A percentile compares a stretch with the other conserved stretches of the same genome.
These are phyloP conservation scores for Shinisaurus crocodilurus DNA, from an alignment of 2,113 vertebrate genomes.

Conservation along the genomic window DNA sequence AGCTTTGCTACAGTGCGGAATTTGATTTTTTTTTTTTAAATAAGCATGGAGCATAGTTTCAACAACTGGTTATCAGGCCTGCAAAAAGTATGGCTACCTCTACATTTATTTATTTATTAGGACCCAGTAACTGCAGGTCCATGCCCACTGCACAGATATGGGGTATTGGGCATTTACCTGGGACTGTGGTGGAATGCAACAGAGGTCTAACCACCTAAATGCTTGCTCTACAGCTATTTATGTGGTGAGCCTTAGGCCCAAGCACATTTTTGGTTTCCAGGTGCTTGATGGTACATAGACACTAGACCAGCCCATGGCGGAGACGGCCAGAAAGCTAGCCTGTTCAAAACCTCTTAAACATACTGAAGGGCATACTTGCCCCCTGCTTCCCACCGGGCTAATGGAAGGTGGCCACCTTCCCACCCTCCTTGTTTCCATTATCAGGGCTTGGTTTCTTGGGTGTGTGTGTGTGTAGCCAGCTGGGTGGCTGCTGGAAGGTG, in stretches of 20 bases:
- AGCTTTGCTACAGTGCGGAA: background rate
- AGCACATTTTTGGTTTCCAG: background rate
- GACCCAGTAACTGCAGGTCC: no score
- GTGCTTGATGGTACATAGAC: background rate
- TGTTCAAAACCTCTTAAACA: background rate
- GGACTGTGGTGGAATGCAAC: background rate
- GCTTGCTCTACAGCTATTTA: background rate
- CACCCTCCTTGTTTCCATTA: background rate
- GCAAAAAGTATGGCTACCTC: background rate
- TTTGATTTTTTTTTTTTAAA: background rate
- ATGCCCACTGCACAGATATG: background rate
- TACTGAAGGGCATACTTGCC: background rate
- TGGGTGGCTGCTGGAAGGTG: no score
- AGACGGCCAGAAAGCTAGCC: background rate
- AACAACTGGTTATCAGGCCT: background rate
- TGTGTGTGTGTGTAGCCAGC: background rate
- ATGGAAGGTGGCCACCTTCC: background rate
- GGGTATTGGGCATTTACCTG: background rate
- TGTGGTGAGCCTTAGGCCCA: background rate
- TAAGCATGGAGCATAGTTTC: background rate
- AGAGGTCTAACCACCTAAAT: background rate
- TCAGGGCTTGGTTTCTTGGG: background rate
- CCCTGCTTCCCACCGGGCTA: background rate
- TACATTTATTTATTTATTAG: no score
- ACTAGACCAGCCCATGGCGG: background rate